These are phyloP conservation scores for Rotaria sp. DNA, from an alignment of 2,888 invertebrate genomes.

Conservation along the genomic window DNA sequence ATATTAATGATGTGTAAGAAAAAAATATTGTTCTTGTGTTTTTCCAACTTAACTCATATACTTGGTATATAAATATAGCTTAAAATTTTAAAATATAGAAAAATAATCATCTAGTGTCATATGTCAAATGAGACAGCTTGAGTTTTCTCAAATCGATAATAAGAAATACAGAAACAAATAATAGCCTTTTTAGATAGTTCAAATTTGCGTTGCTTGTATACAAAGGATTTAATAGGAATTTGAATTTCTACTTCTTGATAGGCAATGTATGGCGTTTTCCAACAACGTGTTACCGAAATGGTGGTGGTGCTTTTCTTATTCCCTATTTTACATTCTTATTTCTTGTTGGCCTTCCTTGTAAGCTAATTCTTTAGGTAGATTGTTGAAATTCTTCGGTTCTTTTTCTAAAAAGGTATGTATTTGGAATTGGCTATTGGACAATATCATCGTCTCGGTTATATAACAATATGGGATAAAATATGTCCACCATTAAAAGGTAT, in stretches of 20 bases:
- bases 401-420: slow-evolving; percentile 57
- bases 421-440: slow-evolving; percentile 90
- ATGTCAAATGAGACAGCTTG: too few relatives aligned
- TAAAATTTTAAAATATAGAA: too few relatives aligned
- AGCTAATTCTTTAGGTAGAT: background rate
- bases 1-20: too few relatives aligned
- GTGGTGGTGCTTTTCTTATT: slow-evolving; percentile 39
- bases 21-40: too few relatives aligned
- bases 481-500: slow-evolving; percentile 80
- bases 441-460: slow-evolving; percentile 80
- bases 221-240: too few relatives aligned
- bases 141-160: too few relatives aligned
- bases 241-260: background rate
- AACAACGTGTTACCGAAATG: slow-evolving; percentile 38
- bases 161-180: too few relatives aligned
- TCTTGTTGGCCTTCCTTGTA: slow-evolving; percentile 39
- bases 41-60: too few relatives aligned
- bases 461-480: slow-evolving; percentile 83
- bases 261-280: slow-evolving; percentile 41
- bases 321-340: slow-evolving; percentile 37
- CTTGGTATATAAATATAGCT: too few relatives aligned
- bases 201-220: too few relatives aligned
- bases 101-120: too few relatives aligned
- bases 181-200: too few relatives aligned
- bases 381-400: background rate